These are phyloP conservation scores for Pseudochirops cupreus DNA, from an alignment of 2,797 vertebrate genomes.

Conservation along the genomic window DNA sequence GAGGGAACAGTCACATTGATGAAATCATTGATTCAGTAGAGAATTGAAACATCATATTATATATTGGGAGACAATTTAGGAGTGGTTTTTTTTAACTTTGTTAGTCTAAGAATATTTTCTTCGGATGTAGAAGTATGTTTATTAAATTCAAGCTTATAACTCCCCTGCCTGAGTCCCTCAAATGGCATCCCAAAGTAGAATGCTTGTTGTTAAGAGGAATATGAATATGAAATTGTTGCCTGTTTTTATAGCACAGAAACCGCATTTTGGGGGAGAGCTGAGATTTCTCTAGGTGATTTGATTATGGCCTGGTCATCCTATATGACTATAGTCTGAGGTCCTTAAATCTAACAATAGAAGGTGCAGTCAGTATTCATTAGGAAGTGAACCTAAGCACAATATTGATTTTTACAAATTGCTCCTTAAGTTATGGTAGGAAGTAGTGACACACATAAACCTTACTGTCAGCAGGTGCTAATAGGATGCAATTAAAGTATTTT, in stretches of 20 bases:
- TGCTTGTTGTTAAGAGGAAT: slow-evolving; percentile 53
- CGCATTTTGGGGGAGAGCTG: slow-evolving; percentile 46
- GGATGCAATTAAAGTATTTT: slow-evolving; percentile 51
- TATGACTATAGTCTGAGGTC: background rate
- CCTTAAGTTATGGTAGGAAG: slow-evolving; percentile 22
- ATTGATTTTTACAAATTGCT: slow-evolving; percentile 64
- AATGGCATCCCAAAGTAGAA: slow-evolving; percentile 48
- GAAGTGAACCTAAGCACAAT: background rate
- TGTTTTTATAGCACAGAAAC: slow-evolving; percentile 4
- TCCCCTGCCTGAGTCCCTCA: slow-evolving; percentile 36
- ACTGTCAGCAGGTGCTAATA: slow-evolving; percentile 11
- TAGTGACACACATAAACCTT: background rate
- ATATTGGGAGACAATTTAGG: background rate
- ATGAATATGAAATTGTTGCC: slow-evolving; percentile 56
- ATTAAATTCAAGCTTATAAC: slow-evolving; percentile 47
- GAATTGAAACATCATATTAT: background rate
- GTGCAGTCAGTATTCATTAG: slow-evolving; percentile 43
- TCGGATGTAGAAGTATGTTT: slow-evolving; percentile 35
- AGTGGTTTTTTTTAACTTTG: background rate
- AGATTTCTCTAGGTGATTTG: slow-evolving; percentile 53
- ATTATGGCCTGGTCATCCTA: slow-evolving; percentile 35
- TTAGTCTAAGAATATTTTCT: slow-evolving; percentile 24
- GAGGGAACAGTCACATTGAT: background rate
- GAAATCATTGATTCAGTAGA: background rate
- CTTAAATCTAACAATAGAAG: slow-evolving; percentile 45